Conservation (phyloP, 2,113 vertebrate genomes). For the Columba janthina region DNA sequence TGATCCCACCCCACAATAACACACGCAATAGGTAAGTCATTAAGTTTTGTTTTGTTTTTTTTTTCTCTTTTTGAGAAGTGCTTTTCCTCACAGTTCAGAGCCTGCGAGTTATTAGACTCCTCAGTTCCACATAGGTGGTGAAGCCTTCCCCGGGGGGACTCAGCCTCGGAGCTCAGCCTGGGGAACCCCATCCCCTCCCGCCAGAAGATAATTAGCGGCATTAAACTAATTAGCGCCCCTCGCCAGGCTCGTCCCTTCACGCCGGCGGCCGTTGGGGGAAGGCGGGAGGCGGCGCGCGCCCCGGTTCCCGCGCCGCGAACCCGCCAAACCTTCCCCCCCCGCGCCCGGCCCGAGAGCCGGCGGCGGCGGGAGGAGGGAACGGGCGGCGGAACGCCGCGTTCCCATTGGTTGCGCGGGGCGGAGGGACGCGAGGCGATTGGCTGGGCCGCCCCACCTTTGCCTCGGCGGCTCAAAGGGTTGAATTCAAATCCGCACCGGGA, state of each 20-base stretch:
- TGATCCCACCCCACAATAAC: not conserved
- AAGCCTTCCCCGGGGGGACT: not conserved
- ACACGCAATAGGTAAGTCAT: not conserved
- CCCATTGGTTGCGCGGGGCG: not conserved
- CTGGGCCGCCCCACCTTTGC: not conserved
- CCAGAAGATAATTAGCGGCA: not conserved
- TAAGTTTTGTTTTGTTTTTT: not conserved
- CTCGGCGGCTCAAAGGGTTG: not conserved
- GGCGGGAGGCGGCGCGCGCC: not conserved
- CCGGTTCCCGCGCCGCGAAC: not conserved
- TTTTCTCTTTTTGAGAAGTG: not conserved
- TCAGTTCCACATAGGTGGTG: fast-evolving
- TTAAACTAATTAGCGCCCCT: not conserved
- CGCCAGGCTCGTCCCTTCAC: not conserved
- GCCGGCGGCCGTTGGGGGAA: not conserved
- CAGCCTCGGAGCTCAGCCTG: no score
- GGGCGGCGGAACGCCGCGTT: not conserved
- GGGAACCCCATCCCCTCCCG: no score
- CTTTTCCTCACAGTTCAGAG: not conserved
- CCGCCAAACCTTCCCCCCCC: not conserved
- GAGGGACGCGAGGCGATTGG: not conserved
- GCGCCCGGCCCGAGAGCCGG: not conserved
- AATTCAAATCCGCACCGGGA: slow-evolving; percentile 34
- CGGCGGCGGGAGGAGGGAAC: not conserved
- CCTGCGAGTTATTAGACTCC: not conserved